phyloP scores from a whole-genome alignment of 35 echinoderm and acorn worm species.

The Antedon bifida region DNA sequence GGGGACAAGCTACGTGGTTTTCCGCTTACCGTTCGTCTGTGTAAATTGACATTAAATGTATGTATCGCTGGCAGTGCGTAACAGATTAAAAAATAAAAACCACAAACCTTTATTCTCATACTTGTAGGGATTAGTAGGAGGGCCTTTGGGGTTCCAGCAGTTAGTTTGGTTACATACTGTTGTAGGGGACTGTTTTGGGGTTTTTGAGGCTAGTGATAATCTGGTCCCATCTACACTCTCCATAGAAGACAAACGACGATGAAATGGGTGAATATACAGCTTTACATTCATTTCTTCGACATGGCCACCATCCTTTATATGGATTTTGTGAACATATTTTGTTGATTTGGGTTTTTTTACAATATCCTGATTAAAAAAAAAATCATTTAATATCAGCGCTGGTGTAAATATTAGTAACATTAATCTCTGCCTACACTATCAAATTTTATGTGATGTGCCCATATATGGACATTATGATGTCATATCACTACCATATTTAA shows the following conservation, averaged over 20 bases:
- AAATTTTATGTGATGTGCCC: no score
- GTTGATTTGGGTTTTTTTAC: slow-evolving; percentile 33
- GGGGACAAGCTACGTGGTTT: no score
- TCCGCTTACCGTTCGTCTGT: no score
- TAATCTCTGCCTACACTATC: no score
- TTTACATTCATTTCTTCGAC: slow-evolving; percentile 21
- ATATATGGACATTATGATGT: no score
- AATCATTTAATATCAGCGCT: background rate
- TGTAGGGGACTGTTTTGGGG: background rate
- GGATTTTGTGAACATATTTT: slow-evolving; percentile 15
- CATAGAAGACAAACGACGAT: background rate
- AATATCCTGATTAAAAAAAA: slow-evolving; percentile 7
- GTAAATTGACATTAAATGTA: no score
- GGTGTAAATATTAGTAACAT: background rate
- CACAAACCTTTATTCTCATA: background rate
- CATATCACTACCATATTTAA: no score
- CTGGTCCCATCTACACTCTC: background rate
- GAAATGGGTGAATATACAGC: background rate
- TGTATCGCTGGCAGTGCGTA: no score
- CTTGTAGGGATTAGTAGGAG: background rate
- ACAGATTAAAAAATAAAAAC: background rate
- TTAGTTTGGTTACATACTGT: background rate
- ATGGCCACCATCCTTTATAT: background rate
- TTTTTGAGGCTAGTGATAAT: background rate
- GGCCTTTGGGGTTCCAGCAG: background rate